phyloP scores from a whole-genome alignment of 2,113 vertebrate species.

The Alosa alosa region DNA sequence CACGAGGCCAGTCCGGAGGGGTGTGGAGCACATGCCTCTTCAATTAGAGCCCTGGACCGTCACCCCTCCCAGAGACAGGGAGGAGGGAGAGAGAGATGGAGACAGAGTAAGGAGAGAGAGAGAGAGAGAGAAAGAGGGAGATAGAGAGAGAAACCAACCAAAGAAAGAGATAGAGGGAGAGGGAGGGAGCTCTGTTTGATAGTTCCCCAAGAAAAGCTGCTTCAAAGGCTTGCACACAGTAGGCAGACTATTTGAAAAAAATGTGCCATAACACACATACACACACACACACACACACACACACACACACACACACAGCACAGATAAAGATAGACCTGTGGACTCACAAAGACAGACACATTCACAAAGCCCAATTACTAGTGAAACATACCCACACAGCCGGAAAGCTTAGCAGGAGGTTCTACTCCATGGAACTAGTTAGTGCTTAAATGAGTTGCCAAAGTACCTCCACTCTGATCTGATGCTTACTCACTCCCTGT shows the following conservation, averaged over 20 bases:
- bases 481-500: too few species aligned
- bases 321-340: too few species aligned
- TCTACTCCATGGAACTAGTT: too few species aligned
- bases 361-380: not conserved
- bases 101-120: not conserved
- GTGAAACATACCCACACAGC: not conserved
- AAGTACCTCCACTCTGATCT: too few species aligned
- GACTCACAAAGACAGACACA: not conserved
- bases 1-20: constrained; percentile 37
- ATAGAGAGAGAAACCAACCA: not conserved
- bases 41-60: constrained; percentile 40
- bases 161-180: not conserved
- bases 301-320: too few species aligned
- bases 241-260: not conserved
- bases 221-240: not conserved
- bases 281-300: not conserved
- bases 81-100: constrained; percentile 19
- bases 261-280: too few species aligned
- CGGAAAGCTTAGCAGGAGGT: not conserved
- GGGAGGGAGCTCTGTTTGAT: not conserved
- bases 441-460: too few species aligned
- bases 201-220: not conserved
- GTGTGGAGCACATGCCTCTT: constrained; percentile 55
- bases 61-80: constrained; percentile 9
- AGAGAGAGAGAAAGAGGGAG: not conserved